Evolutionary conservation across 2,888 invertebrate genomes (phyloP).

Genomic region (Tigriopus californicus): DNA sequence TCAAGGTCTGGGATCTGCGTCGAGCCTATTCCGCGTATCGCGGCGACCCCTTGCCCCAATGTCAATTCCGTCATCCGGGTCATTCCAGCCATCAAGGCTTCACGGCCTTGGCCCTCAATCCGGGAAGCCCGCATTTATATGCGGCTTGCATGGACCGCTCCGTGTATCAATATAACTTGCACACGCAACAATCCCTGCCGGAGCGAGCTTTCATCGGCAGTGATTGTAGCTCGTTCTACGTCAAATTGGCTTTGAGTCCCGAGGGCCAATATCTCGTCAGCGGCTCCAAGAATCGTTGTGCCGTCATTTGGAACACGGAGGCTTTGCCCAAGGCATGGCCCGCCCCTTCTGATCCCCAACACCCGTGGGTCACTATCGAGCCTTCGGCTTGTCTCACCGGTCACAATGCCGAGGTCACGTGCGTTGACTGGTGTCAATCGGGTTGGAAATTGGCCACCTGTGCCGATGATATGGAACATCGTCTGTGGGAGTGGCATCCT

Average conservation of each 20-base stretch:
- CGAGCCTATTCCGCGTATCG: constrained; percentile 52
- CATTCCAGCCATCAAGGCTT: constrained; percentile 41
- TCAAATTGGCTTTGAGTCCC: constrained; percentile 58
- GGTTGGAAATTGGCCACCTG: constrained; percentile 5
- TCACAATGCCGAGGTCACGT: constrained; percentile 1
- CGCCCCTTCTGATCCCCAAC: neutral
- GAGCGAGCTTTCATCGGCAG: constrained; percentile 39
- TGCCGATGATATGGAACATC: constrained; percentile 1
- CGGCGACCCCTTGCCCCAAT: constrained; percentile 48
- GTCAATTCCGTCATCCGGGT: constrained; percentile 52
- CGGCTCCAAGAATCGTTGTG: constrained; percentile 68
- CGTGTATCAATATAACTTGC: constrained; percentile 64
- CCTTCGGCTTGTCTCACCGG: neutral
- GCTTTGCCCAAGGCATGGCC: neutral
- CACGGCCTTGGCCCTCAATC: constrained; percentile 55
- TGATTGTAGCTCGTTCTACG: constrained; percentile 59
- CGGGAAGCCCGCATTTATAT: constrained; percentile 45
- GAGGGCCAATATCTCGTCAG: constrained; percentile 61
- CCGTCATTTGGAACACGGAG: constrained; percentile 60
- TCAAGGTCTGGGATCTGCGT: constrained; percentile 72
- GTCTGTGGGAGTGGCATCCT: neutral
- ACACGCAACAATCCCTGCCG: constrained; percentile 45
- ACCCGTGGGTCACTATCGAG: neutral
- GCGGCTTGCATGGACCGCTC: constrained; percentile 71
- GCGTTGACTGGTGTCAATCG: constrained; percentile 1